Evolutionary conservation across 2,797 vertebrate genomes (phyloP), one percentile per base, ranked within the genome.

Genomic region (Melanotaenia parkinsoni): DNA sequence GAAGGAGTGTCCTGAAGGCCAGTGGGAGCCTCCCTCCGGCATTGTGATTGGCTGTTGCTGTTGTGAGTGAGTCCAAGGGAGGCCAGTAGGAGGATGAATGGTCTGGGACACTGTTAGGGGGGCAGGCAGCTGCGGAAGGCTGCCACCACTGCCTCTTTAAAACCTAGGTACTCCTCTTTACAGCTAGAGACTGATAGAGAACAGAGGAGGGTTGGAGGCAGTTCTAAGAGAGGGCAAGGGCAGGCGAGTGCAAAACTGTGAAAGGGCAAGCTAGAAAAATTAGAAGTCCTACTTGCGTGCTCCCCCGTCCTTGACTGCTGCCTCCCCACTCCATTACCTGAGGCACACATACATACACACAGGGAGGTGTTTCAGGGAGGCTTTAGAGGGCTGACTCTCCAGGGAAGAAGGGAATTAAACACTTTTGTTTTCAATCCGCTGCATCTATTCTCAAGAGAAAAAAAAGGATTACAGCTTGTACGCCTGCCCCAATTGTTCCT

Each of bases 31-130:
- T 85, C 94, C 94, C 86, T 86, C 85, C 85, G 43, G n/a, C 0
- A 16, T 30, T 83, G 79, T 69, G 83, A 94, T 95, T 94, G 94
- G 95, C 69, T 76, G 57, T 74, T 64, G 73, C 50, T 57, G 82
- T 53, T 72, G 58, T 91, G 91, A 91, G 90, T 84, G 91, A 92
- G 80, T 78, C 83, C 83, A 88, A 80, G 84, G 89, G 89, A 91
- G 88, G 91, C 91, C 92, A 93, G 90, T 94, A 87, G 82, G 92
- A 89, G 92, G 91, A 87, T 88, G 89, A 91, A 81, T 86, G 88
- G 89, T 87, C 86, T 88, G 67, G 74, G 72, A 87, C 87, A 81
- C 83, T 92, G 86, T 79, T 83, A 82, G 88, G 92, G 70, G 92
- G 93, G 92, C 91, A 89, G 93, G 92, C 88, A 88, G 86, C 86